Conservation (phyloP, 2,113 vertebrate genomes). For the Percina caprodes region DNA sequence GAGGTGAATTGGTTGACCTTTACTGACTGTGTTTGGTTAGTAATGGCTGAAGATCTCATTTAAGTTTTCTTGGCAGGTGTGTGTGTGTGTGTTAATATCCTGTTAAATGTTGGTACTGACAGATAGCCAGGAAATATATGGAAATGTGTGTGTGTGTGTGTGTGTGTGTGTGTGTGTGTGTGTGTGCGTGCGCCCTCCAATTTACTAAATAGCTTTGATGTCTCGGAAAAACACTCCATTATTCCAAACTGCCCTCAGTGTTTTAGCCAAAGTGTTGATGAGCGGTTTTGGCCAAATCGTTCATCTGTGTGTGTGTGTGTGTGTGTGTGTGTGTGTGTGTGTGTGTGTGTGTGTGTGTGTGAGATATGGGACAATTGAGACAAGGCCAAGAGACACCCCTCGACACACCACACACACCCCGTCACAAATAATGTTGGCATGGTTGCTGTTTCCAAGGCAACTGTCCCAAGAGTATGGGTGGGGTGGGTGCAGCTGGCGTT, state of each 20-base stretch:
- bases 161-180: conserved; percentile 1
- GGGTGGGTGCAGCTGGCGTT: conserved; percentile 78
- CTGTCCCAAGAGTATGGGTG: conserved; percentile 79
- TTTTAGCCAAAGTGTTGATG: conserved; percentile 50
- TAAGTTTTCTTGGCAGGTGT: conserved; percentile 1
- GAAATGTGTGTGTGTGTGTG: conserved; percentile 7
- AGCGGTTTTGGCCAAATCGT: conserved; percentile 46
- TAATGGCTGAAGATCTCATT: conserved; percentile 2
- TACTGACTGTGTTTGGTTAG: background rate
- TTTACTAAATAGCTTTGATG: conserved; percentile 53
- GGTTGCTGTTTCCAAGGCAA: conserved; percentile 80
- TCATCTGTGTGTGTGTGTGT: conserved; percentile 43
- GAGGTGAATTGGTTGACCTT: conserved; percentile 14
- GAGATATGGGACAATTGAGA: background rate
- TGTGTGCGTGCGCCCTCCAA: background rate
- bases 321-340: conserved; percentile 27
- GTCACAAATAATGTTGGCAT: conserved; percentile 73
- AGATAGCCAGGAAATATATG: conserved; percentile 26
- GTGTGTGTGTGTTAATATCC: conserved; percentile 26
- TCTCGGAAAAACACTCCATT: conserved; percentile 54
- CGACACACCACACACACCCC: conserved; percentile 36
- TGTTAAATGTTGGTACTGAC: conserved; percentile 26
- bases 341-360: background rate
- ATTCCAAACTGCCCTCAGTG: conserved; percentile 43
- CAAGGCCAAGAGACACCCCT: conserved; percentile 61